phyloP scores from a whole-genome alignment of 2,797 vertebrate species.

The Prionace glauca region DNA sequence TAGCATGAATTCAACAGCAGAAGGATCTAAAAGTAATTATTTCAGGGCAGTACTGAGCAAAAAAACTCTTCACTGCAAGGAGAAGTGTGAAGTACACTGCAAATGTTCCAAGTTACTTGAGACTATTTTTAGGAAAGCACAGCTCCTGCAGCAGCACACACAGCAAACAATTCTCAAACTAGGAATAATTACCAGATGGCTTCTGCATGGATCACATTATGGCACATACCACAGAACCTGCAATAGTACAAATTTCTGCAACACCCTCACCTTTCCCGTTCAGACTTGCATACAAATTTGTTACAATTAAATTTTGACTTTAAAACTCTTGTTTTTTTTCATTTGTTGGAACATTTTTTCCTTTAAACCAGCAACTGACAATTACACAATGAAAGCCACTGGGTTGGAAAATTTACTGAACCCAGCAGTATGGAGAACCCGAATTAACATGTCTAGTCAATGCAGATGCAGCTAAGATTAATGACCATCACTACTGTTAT shows the following conservation, averaged over 20 bases:
- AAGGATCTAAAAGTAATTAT: neutral
- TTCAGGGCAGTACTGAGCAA: neutral
- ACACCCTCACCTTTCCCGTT: neutral
- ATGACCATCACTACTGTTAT: neutral
- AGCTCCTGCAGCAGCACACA: neutral
- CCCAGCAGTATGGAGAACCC: neutral
- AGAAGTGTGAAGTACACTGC: neutral
- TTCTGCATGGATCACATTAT: neutral
- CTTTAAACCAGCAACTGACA: neutral
- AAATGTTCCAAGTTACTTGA: neutral
- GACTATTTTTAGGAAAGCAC: neutral
- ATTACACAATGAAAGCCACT: neutral
- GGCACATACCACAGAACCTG: neutral
- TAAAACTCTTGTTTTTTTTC: neutral
- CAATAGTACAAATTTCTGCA: neutral
- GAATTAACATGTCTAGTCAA: neutral
- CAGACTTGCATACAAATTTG: neutral
- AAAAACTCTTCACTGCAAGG: neutral
- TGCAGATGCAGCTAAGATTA: slow-evolving; percentile 9
- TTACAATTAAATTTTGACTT: neutral
- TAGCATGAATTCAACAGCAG: neutral
- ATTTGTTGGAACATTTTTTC: neutral
- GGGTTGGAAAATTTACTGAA: slow-evolving; percentile 9
- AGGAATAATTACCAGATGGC: neutral
- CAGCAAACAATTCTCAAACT: neutral